A percentile compares a stretch with the other conserved stretches of the same genome.
Evolutionary conservation across 1,140 invertebrate genomes (phyloP).

Genomic region (Homalodisca vitripennis): DNA sequence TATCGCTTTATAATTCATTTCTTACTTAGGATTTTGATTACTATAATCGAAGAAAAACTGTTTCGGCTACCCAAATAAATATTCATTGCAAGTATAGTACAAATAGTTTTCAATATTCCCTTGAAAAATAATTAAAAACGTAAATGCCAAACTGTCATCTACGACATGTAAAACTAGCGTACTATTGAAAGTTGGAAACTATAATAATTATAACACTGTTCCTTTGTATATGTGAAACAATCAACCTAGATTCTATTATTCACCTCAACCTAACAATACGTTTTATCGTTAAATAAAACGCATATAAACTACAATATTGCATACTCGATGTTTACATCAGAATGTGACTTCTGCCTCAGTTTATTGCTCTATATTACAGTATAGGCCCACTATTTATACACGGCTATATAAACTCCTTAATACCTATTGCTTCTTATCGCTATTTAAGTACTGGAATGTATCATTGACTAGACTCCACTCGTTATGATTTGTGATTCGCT

Average conservation of each 20-base stretch:
- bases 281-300: neutral
- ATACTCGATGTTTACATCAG: neutral
- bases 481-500: constrained; percentile 12
- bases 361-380: constrained; percentile 13
- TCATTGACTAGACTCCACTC: constrained; percentile 21
- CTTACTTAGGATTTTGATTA: no score
- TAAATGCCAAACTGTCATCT: no score
- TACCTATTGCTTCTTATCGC: neutral
- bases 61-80: no score
- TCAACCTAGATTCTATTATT: constrained; percentile 4
- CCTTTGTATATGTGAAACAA: neutral
- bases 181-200: no score
- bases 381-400: constrained; percentile 4
- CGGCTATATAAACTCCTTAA: neutral
- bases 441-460: constrained; percentile 23
- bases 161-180: no score
- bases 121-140: no score
- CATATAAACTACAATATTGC: neutral
- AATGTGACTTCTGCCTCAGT: neutral
- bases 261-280: constrained; percentile 12
- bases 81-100: no score
- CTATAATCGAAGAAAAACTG: no score
- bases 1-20: no score
- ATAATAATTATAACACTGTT: constrained; percentile 15
- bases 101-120: no score